Evolutionary conservation across 1,140 invertebrate genomes (phyloP).

Genomic region (Drosophila ananassae): DNA sequence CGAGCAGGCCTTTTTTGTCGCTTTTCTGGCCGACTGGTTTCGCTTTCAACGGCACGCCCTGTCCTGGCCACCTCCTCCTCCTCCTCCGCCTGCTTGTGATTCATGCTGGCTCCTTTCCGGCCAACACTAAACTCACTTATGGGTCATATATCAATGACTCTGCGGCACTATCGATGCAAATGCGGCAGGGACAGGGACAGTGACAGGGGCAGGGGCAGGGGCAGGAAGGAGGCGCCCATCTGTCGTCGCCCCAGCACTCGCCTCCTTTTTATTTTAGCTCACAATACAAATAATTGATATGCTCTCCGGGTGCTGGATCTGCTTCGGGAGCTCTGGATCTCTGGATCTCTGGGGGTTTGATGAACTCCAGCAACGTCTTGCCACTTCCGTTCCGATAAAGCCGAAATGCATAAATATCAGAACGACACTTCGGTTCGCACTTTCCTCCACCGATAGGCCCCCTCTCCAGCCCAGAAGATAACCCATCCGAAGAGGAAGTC

Average conservation of each 20-base stretch:
- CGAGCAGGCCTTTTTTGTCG: slow-evolving; percentile 32
- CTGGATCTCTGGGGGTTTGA: slow-evolving; percentile 15
- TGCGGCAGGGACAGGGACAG: slow-evolving; percentile 28
- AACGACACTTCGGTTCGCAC: background rate
- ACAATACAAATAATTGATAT: slow-evolving; percentile 79
- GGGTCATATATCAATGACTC: slow-evolving; percentile 48
- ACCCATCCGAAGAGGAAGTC: too few species aligned
- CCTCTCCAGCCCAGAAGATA: too few species aligned
- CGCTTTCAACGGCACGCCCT: slow-evolving; percentile 62
- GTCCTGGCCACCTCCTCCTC: background rate
- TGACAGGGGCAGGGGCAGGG: background rate
- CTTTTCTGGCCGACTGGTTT: slow-evolving; percentile 52
- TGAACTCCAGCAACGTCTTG: background rate
- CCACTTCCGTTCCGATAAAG: slow-evolving; percentile 2
- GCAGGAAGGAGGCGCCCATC: slow-evolving; percentile 14
- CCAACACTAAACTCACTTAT: slow-evolving; percentile 40
- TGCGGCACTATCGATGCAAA: slow-evolving; percentile 68
- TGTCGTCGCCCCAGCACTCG: slow-evolving; percentile 29
- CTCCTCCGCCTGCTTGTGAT: slow-evolving; percentile 48
- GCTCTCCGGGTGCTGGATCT: slow-evolving; percentile 20
- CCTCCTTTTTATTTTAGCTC: slow-evolving; percentile 16
- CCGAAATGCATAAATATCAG: background rate
- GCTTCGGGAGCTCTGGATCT: too few species aligned
- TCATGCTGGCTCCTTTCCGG: slow-evolving; percentile 60
- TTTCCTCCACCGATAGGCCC: background rate